Base-by-base conservation (phyloP, 1,140 invertebrate genomes). In the Drosophila lini region DNA sequence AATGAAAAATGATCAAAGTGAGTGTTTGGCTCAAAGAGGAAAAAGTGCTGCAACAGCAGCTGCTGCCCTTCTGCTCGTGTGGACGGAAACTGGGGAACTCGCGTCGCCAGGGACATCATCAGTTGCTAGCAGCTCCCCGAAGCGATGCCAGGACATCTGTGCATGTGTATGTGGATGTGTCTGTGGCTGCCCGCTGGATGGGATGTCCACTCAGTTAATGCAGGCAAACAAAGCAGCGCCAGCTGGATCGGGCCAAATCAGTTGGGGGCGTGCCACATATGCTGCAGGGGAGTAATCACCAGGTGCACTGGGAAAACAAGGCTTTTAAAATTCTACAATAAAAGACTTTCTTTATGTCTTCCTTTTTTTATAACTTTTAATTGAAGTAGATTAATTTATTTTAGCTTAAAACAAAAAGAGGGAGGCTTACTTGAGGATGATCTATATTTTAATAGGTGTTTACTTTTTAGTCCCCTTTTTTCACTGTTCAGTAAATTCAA, bases 1-100 rank as follows among this genome's bases (percentile, higher is more conserved):
- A 86, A 86, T 86, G 83, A 86, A 88, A 86, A 86, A 86, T 86
- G 83, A 86, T 86, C 83, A 86, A 86, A 86, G 84, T 83, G 80
- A 86, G 83, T 86, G 83, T 89, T 83, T 86, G 83, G 67, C 80
- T 74, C 63, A 61, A 88, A 86, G 83, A 69, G 59, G 59, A 48
- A 53, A 76, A 76, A 73, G 40, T 78, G 74, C 58, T 55, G 64
- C 71, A 76, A 22, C 77, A 80, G 83, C 80, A 82, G 71, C 64
- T 81, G 82, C 62, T 81, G 52, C 76, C 44, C 38, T 44, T 31
- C 53, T 44, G 50, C 31, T 36, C 71, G 38, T 76, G 61, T 68
- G 48, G 68, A 58, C 59, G 40, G 60, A 47, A 31, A 13, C 22
- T 60, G 41, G 42, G 50, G 47, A 9, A 28, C 34, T 55, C 52